Evolutionary conservation across 2,888 invertebrate genomes (phyloP), one percentile per base, ranked within the genome.

Genomic region (Alviniconcha strummeri): DNA sequence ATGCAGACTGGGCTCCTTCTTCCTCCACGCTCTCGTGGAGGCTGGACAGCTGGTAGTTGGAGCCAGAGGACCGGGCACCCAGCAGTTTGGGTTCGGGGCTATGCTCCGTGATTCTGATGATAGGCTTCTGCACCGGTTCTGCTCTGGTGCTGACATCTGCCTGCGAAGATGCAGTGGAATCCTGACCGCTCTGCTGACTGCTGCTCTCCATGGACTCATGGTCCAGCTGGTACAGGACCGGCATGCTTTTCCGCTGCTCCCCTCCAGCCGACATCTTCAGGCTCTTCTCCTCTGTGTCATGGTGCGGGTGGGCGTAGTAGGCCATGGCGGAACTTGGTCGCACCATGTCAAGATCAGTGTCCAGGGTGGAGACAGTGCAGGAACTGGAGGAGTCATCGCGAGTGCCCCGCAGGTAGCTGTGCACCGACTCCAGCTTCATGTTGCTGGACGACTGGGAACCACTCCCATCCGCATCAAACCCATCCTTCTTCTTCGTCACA

Each of bases 81-180:
- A 84, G 19, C 69, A 64, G 83, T 78, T 84, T 85, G 0, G 97
- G 97, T 56, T 93, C 93, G 0, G 98, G 98, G 0, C 98, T 98
- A 92, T 98, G 98, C 92, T 98, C 98, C 0, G 99, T 99, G 11
- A 99, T 98, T 0, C 98, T 98, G 84, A 99, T 99, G 82, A 98
- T 98, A 0, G 99, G 99, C 83, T 89, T 89, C n/a, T 86, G 85
- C 15, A 84, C 82, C 17, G 85, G 83, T 11, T 87, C 88, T n/a
- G 83, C 76, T 17, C 86, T 83, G 19, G 84, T 77, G 15, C 82
- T 54, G 17, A 82, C 85, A 74, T 85, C 89, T 64, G 84, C 86
- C 83, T 91, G 91, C 8, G 91, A 90, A 1, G 90, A 89, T 15
- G 86, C 84, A 1, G 91, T 89, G 4, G 91, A 90, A 36, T 90